phyloP scores from a whole-genome alignment of 2,113 vertebrate species.

The Nycticorax nycticorax region DNA sequence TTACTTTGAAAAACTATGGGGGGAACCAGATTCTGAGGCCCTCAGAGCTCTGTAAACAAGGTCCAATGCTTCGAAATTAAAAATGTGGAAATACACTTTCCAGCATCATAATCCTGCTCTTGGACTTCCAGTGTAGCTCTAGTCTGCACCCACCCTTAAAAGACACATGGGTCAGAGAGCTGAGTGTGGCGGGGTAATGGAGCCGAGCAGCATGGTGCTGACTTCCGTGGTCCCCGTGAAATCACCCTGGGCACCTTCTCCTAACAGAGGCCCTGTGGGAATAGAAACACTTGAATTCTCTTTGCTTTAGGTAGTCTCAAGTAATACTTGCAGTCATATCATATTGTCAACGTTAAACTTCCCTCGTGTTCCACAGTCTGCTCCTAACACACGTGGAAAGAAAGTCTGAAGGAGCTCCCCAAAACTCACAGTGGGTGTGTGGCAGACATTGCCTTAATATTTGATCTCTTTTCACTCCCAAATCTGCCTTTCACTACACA shows the following conservation, averaged over 20 bases:
- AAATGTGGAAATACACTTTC: not conserved
- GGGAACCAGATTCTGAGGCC: not conserved
- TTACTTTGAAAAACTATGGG: not conserved
- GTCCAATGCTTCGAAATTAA: not conserved
- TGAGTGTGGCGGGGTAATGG: fast-evolving
- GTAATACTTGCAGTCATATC: not conserved
- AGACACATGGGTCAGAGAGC: fast-evolving
- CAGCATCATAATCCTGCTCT: not conserved
- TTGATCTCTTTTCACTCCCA: not conserved
- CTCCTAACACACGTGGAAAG: not conserved
- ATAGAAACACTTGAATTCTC: not conserved
- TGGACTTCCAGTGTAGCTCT: not conserved
- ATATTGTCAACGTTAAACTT: not conserved
- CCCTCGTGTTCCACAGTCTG: not conserved
- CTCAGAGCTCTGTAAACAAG: not conserved
- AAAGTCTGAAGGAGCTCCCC: not conserved
- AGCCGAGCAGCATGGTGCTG: fast-evolving
- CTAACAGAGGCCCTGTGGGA: fast-evolving
- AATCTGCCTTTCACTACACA: fast-evolving
- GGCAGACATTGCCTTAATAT: not conserved
- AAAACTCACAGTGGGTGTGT: not conserved
- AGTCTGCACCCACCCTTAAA: fast-evolving
- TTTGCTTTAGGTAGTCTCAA: not conserved
- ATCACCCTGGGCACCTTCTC: not conserved
- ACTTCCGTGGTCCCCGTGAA: not conserved